Base-by-base conservation (phyloP, 1,140 invertebrate species). In the Galendromus occidentalis region DNA sequence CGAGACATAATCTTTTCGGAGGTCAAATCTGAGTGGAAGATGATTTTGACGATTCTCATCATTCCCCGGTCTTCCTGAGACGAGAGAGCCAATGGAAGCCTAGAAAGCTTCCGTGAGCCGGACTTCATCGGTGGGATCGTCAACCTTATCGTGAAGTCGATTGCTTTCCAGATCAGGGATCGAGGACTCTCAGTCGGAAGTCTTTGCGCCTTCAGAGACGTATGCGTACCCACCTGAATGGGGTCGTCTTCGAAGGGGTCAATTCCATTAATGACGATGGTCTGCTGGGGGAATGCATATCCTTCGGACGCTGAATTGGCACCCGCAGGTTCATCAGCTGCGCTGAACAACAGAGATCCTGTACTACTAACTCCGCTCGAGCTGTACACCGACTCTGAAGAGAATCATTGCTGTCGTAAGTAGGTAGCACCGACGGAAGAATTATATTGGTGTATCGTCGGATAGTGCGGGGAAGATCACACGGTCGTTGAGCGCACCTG, bases 311-410 rank as follows among this genome's bases (percentile, higher is more conserved):
- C 45, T 64, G 64, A 44, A 59, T 44, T 33, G 65, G 69, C 42
- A 17, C 67, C 70, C 28, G 71, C 70, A 20, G 69, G 65, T 51
- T 76, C 75, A 65, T 72, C 75, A 7, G 75, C 75, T 4, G 75
- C 74, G 67, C 75, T 78, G 20, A 77, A 69, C 66, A 79, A 77
- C 12, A 78, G 71, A 17, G 76, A 79, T 9, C 74, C 76, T 14
- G 76, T 77, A n/a, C 77, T 80, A 66, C 79, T 79, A 42, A 80
- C 79, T 41, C 79, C 80, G 70, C 77, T 80, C 22, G 79, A 80
- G 69, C 78, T 79, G 65, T 74, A 75, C 30, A 78, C 70, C 55
- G 77, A 79, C 68, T 79, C 78, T 7, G 22, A 28, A 47, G 14
- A 47, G n/a, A n/a, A n/a, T n/a, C n/a, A 47, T 4, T 47, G 4